Conservation (phyloP, 2,797 vertebrate species). For the Monodelphis domestica region DNA sequence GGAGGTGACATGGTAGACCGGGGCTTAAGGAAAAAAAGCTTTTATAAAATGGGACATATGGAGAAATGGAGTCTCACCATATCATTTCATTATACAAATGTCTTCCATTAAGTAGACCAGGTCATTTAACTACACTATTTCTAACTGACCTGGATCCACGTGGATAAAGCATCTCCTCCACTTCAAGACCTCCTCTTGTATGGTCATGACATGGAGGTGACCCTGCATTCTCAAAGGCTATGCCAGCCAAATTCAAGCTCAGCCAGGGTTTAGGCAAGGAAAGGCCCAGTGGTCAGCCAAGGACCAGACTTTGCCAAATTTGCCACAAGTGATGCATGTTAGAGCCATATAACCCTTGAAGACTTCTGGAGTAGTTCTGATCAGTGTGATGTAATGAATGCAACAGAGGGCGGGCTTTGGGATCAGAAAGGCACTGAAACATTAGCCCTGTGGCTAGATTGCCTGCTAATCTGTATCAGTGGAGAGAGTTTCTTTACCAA, state of each 20-base stretch:
- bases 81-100: background rate
- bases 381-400: background rate
- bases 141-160: background rate
- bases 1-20: background rate
- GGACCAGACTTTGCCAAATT: background rate
- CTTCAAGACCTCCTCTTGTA: background rate
- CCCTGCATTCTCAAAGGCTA: background rate
- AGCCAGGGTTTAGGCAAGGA: background rate
- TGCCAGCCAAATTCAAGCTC: background rate
- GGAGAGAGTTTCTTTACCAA: background rate
- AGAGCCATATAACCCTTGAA: background rate
- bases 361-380: background rate
- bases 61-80: background rate
- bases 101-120: background rate
- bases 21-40: background rate
- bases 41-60: background rate
- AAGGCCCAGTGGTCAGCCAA: background rate
- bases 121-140: background rate
- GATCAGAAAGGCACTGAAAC: background rate
- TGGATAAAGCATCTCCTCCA: background rate
- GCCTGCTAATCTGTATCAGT: background rate
- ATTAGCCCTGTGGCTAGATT: background rate
- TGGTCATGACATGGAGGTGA: background rate
- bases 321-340: background rate
- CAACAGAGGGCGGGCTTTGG: background rate